Base-by-base conservation (phyloP, 2,888 invertebrate genomes). In the Pristionchus fissidentatus region DNA sequence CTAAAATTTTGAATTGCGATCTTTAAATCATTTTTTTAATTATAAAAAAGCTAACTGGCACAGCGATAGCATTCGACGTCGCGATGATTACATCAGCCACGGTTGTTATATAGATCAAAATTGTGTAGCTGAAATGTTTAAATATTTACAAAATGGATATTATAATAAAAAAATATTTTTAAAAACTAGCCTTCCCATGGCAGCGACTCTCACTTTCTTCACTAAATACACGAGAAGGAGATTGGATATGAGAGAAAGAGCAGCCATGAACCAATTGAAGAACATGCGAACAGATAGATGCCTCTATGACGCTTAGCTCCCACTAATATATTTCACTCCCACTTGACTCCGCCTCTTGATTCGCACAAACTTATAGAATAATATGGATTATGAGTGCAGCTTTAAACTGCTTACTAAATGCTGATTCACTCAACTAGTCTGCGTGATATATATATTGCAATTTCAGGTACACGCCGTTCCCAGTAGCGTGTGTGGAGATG, bases 191-290 rank as follows among this genome's bases (percentile, higher is more conserved):
- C 41, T 70, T 26, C 70, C 70, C 70, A 70, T 41, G 13, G 41
- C 70, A 3, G 43, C 70, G 7, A 70, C 43, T 19, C 43, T 70
- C 10, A 70, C 70, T 41, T 15, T 70, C 4, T 70, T 70, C 0
- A 70, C 70, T 8, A 70, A 41, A 70, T 41, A 32, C n/a, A 70
- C 70, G 70, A 70, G 70, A 15, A 70, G 70, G 38, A 70, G 70
- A 70, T 70, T 70, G 26, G 70, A 70, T 22, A 70, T 26, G 3
- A 70, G n/a, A 26, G 70, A 70, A n/a, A 70, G 43, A 43, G 10
- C 41, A 10, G 70, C 70, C 70, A 70, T 70, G 0, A n/a, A 5
- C 41, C 41, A 70, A 43, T 70, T 41, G 70, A 70, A 70, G 32
- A 70, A n/a, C 70, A 70, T 70, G 41, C 26, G 70, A 26, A n/a